These are phyloP conservation scores for Azemiops feae DNA, from an alignment of 2,113 vertebrate species.

Conservation along the genomic window DNA sequence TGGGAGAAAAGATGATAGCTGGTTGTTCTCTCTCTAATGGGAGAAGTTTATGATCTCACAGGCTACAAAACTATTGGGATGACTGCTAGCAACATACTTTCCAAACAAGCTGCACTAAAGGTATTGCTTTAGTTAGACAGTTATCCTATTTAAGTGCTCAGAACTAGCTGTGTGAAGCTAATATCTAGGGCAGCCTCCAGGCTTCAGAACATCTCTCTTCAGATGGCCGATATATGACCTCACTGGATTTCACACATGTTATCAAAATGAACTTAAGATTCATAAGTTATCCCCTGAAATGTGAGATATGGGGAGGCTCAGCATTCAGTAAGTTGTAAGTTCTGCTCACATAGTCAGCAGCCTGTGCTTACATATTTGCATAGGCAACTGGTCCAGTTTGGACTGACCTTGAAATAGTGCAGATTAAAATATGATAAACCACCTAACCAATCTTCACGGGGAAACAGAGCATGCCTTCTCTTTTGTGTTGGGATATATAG, in stretches of 20 bases:
- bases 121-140: constrained; percentile 41
- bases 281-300: constrained; percentile 58
- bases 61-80: neutral
- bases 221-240: constrained; percentile 53
- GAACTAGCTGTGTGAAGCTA: constrained; percentile 22
- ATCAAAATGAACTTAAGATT: constrained; percentile 48
- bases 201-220: constrained; percentile 26
- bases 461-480: neutral
- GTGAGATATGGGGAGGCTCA: constrained; percentile 42
- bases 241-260: constrained; percentile 47
- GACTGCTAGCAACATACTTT: neutral
- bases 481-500: neutral
- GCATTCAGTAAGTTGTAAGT: constrained; percentile 50
- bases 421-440: constrained; percentile 24
- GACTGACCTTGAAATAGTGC: constrained; percentile 59
- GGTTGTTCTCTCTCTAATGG: neutral
- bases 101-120: constrained; percentile 47
- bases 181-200: neutral
- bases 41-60: neutral
- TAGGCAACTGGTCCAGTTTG: constrained; percentile 51
- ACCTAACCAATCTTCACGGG: neutral
- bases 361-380: constrained; percentile 57
- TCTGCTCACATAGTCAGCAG: constrained; percentile 59
- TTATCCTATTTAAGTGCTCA: constrained; percentile 24
- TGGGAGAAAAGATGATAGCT: neutral